Conservation (phyloP, 1,140 invertebrate genomes). For the Cryptotermes secundus region DNA sequence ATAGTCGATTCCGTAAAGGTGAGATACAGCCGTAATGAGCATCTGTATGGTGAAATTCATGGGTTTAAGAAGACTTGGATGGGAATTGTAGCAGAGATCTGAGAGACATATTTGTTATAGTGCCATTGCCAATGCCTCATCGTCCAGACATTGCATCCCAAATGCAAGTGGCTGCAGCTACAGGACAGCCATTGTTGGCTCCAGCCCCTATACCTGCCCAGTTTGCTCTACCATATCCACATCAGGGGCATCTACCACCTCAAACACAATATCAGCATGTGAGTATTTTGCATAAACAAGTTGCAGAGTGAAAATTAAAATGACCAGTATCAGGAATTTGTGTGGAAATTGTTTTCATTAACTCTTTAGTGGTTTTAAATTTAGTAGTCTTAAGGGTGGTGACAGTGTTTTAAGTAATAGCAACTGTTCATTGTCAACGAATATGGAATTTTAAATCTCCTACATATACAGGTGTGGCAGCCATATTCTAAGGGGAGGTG, state of each 20-base stretch:
- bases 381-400: too few species aligned
- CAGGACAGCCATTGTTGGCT: conserved; percentile 79
- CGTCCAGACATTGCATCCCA: conserved; percentile 63
- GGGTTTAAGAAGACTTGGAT: too few species aligned
- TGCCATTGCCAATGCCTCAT: conserved; percentile 26
- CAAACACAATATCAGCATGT: conserved; percentile 39
- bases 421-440: too few species aligned
- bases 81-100: too few species aligned
- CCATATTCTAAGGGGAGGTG: too few species aligned
- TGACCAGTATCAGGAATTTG: too few species aligned
- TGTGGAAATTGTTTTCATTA: too few species aligned
- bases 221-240: conserved; percentile 43
- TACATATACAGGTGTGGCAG: too few species aligned
- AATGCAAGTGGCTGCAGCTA: conserved; percentile 72
- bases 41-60: background rate
- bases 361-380: too few species aligned
- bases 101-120: background rate
- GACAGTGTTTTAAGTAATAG: too few species aligned
- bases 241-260: conserved; percentile 47
- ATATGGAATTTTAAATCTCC: too few species aligned
- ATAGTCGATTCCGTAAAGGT: conserved; percentile 41
- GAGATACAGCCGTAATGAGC: conserved; percentile 32
- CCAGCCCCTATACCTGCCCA: conserved; percentile 57
- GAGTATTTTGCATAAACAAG: conserved; percentile 40
- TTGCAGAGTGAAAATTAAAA: too few species aligned